Percentiles rank a stretch among this genome's conserved stretches.
Evolutionary conservation across 2,888 invertebrate genomes (phyloP).

Genomic region (Crioceris asparagi): DNA sequence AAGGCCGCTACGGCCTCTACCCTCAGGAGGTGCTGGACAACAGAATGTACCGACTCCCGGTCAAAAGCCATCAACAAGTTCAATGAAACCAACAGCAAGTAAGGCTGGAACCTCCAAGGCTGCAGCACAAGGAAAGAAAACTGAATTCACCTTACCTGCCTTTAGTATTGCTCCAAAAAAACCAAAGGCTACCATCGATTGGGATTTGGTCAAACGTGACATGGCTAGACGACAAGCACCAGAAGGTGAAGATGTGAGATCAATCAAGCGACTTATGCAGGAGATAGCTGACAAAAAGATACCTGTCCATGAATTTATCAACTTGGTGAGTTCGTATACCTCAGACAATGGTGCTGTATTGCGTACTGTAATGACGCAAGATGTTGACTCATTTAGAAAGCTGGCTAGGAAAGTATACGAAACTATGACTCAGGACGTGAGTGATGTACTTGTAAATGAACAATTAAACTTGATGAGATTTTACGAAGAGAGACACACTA

Average conservation of each 20-base stretch:
- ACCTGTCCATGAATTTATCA: slow-evolving; percentile 33
- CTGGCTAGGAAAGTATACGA: slow-evolving; percentile 34
- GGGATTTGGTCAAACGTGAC: slow-evolving; percentile 26
- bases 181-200: slow-evolving; percentile 14
- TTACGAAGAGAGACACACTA: slow-evolving; percentile 27
- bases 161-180: slow-evolving; percentile 17
- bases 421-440: slow-evolving; percentile 36
- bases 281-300: slow-evolving; percentile 21
- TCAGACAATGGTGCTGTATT: slow-evolving; percentile 32
- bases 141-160: background rate
- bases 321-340: slow-evolving; percentile 31
- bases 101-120: background rate
- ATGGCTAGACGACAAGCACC: slow-evolving; percentile 30
- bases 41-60: no score
- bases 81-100: background rate
- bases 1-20: background rate
- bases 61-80: background rate
- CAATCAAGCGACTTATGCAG: slow-evolving; percentile 25
- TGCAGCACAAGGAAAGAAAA: background rate
- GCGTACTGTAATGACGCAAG: slow-evolving; percentile 29
- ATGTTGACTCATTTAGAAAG: slow-evolving; percentile 29
- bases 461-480: slow-evolving; percentile 31
- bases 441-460: slow-evolving; percentile 35
- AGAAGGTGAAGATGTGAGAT: slow-evolving; percentile 30
- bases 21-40: background rate